Conservation (phyloP, 2,797 vertebrate species). For the Garrulus glandarius region DNA sequence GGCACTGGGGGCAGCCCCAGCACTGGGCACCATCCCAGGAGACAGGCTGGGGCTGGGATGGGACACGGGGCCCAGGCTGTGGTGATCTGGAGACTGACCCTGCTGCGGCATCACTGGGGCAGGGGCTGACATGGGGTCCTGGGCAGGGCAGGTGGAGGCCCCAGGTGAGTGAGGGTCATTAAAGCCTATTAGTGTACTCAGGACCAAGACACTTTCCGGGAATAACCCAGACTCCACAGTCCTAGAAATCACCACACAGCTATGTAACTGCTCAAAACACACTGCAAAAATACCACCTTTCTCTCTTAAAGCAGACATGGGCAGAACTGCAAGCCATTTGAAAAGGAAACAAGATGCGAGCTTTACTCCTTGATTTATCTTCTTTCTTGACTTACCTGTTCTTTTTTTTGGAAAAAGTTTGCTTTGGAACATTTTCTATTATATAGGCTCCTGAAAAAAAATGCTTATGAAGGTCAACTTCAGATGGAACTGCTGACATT, state of each 20-base stretch:
- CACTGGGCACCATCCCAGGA: no score
- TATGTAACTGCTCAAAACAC: neutral
- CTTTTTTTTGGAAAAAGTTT: neutral
- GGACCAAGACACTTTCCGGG: neutral
- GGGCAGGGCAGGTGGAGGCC: neutral
- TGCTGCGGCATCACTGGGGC: accelerated
- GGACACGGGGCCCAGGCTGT: no score
- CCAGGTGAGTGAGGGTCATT: neutral
- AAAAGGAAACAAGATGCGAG: neutral
- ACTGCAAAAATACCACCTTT: neutral
- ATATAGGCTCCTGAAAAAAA: neutral
- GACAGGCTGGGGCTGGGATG: neutral
- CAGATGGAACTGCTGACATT: neutral
- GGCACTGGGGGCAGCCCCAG: neutral
- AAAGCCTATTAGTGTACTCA: neutral
- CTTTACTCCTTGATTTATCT: neutral
- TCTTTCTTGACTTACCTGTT: neutral
- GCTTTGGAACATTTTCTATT: neutral
- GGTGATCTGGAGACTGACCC: neutral
- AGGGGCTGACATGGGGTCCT: neutral
- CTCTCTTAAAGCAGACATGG: neutral
- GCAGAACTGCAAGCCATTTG: neutral
- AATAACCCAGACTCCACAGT: neutral
- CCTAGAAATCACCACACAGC: neutral
- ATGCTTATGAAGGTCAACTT: neutral